Conservation (phyloP, 1,140 invertebrate genomes). For the Pogonognathellus flavescens region DNA sequence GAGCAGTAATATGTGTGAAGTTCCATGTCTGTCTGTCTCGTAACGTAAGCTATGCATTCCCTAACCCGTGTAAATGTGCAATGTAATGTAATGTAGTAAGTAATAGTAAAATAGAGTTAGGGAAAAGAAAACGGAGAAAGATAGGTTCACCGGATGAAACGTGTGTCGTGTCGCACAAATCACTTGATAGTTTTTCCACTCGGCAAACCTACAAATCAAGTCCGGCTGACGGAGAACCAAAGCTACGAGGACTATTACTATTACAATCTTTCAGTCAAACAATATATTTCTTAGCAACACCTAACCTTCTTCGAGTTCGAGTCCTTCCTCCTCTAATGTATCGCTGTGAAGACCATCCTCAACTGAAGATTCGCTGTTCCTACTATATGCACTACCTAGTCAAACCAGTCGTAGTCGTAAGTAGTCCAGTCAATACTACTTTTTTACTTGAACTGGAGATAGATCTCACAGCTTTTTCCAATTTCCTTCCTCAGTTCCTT, state of each 20-base stretch:
- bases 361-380: too few relatives aligned
- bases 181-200: slow-evolving; percentile 56
- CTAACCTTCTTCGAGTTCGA: background rate
- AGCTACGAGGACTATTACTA: slow-evolving; percentile 24
- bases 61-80: background rate
- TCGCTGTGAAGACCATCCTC: too few relatives aligned
- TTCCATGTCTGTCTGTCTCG: background rate
- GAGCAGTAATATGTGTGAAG: background rate
- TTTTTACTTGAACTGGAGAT: too few relatives aligned
- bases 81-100: background rate
- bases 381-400: too few relatives aligned
- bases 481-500: background rate
- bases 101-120: slow-evolving; percentile 11
- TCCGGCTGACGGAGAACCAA: slow-evolving; percentile 42
- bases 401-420: too few relatives aligned
- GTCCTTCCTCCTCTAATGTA: too few relatives aligned
- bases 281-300: slow-evolving; percentile 27
- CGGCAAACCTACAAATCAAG: slow-evolving; percentile 52
- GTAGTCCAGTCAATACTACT: too few relatives aligned
- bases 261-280: slow-evolving; percentile 28
- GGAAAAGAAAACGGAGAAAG: slow-evolving; percentile 28
- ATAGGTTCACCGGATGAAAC: slow-evolving; percentile 48
- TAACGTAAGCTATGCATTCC: background rate
- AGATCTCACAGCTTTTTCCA: background rate
- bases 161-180: slow-evolving; percentile 54